phyloP scores from a whole-genome alignment of 2,797 vertebrate genomes.

The Pelodytes ibericus region DNA sequence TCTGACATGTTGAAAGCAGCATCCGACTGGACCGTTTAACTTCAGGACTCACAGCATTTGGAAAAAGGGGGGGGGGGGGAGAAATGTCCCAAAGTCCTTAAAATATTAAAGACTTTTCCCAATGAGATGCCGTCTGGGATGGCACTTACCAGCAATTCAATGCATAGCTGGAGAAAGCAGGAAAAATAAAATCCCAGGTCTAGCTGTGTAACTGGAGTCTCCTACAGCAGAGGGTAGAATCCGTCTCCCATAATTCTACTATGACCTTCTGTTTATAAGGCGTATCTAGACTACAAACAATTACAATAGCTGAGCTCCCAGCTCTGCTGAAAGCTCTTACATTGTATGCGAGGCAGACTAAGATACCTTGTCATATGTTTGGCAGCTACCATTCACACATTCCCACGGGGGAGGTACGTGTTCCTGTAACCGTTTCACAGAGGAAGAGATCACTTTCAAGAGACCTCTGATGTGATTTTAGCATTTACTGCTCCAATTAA shows the following conservation, averaged over 20 bases:
- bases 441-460: slow-evolving; percentile 57
- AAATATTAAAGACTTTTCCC: neutral
- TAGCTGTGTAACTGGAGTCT: slow-evolving; percentile 64
- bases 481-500: slow-evolving; percentile 40
- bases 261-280: slow-evolving; percentile 55
- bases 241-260: slow-evolving; percentile 53
- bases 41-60: neutral
- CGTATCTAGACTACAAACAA: slow-evolving; percentile 58
- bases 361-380: slow-evolving; percentile 86
- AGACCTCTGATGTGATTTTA: slow-evolving; percentile 43
- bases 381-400: slow-evolving; percentile 83
- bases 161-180: slow-evolving; percentile 59
- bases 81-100: neutral
- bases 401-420: slow-evolving; percentile 60
- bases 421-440: slow-evolving; percentile 27
- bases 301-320: slow-evolving; percentile 56
- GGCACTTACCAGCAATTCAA: slow-evolving; percentile 55
- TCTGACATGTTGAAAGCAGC: slow-evolving; percentile 76
- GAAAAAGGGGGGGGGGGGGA: neutral
- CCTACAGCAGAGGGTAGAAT: slow-evolving; percentile 52
- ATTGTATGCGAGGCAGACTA: slow-evolving; percentile 74
- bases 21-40: neutral
- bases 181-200: slow-evolving; percentile 52
- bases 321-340: slow-evolving; percentile 63
- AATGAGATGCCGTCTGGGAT: neutral